These are phyloP conservation scores for Peromyscus aztecus DNA, from an alignment of 2,797 vertebrate genomes.

Conservation along the genomic window DNA sequence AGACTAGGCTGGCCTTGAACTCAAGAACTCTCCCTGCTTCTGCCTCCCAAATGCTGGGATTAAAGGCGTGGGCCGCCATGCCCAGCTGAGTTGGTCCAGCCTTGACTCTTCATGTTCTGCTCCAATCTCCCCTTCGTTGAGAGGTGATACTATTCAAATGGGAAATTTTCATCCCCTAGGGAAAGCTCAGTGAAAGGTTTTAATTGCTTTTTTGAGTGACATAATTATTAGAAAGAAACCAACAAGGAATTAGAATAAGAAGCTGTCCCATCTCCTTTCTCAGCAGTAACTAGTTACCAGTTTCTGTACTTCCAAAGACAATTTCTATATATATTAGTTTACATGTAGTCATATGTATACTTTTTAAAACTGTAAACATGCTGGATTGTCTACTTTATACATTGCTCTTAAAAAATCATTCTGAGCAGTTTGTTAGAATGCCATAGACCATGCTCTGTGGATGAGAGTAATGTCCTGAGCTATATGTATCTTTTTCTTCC, in stretches of 20 bases:
- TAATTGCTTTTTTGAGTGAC: constrained; percentile 32
- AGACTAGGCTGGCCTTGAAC: background rate
- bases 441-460: background rate
- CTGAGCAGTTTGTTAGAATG: background rate
- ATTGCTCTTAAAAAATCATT: constrained; percentile 45
- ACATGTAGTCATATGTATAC: background rate
- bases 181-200: constrained; percentile 30
- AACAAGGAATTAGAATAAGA: background rate
- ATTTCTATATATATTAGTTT: background rate
- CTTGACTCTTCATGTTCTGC: background rate
- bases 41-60: background rate
- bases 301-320: constrained; percentile 43
- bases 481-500: background rate
- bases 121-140: constrained; percentile 2
- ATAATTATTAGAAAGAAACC: constrained; percentile 18
- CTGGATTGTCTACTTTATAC: constrained; percentile 3
- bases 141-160: background rate
- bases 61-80: background rate
- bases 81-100: background rate
- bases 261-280: constrained; percentile 31
- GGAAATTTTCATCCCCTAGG: background rate
- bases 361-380: background rate
- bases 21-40: background rate
- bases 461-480: background rate
- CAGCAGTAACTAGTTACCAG: background rate